These are phyloP conservation scores for Macrobrachium rosenbergii DNA, from an alignment of 1,140 invertebrate genomes.

Conservation along the genomic window DNA sequence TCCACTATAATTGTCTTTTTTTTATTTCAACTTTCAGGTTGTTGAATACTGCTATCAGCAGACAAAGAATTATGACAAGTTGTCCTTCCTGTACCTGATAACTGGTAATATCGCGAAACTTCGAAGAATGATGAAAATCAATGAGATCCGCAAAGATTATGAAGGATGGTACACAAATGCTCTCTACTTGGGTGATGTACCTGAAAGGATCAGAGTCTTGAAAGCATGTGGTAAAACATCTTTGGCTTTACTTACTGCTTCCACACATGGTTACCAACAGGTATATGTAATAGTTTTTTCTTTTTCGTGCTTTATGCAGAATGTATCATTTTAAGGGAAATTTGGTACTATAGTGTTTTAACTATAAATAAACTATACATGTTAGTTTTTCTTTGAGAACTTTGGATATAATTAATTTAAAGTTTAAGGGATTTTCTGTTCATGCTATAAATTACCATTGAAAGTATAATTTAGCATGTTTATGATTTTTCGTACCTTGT, in stretches of 20 bases:
- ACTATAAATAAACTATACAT: too few species aligned
- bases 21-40: slow-evolving; percentile 70
- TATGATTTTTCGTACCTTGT: too few species aligned
- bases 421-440: too few species aligned
- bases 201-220: slow-evolving; percentile 91
- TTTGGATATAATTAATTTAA: too few species aligned
- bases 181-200: slow-evolving; percentile 90
- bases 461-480: too few species aligned
- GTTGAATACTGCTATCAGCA: slow-evolving; percentile 99
- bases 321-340: background rate
- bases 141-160: slow-evolving; percentile 94
- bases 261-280: slow-evolving; percentile 90
- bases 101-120: slow-evolving; percentile 99
- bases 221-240: slow-evolving; percentile 83
- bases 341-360: too few species aligned
- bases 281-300: slow-evolving; percentile 20
- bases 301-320: background rate
- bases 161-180: slow-evolving; percentile 98
- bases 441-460: too few species aligned
- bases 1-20: slow-evolving; percentile 5
- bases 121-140: slow-evolving; percentile 99
- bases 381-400: too few species aligned
- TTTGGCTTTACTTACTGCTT: slow-evolving; percentile 92
- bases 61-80: slow-evolving; percentile 99
- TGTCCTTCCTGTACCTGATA: slow-evolving; percentile 97